Conservation (phyloP, 2,113 vertebrate species). For the Silurus asotus region DNA sequence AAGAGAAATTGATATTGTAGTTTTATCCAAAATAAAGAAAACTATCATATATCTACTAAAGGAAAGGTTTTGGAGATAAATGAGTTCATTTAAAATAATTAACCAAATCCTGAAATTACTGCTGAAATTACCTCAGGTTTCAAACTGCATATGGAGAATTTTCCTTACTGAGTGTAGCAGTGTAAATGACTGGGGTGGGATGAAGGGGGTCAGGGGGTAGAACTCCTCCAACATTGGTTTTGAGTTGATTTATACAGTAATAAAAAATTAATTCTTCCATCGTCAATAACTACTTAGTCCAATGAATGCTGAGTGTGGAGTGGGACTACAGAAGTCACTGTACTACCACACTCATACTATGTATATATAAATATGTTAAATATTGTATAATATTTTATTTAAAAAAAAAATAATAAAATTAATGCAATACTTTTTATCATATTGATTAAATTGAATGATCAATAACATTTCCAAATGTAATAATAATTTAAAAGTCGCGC, state of each 20-base stretch:
- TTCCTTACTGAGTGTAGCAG: not conserved
- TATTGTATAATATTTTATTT: no score
- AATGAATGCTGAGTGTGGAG: not conserved
- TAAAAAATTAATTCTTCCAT: not conserved
- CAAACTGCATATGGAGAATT: not conserved
- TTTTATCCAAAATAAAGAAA: constrained; percentile 13
- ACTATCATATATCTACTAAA: not conserved
- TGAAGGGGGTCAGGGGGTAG: no score
- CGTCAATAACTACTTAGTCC: not conserved
- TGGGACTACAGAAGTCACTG: not conserved
- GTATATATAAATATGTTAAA: no score
- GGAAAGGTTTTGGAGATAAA: not conserved
- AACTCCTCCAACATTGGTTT: not conserved
- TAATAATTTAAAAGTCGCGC: no score
- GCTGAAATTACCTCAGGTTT: not conserved
- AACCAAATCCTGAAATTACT: not conserved
- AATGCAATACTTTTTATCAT: no score
- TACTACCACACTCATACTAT: no score
- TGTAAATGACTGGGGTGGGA: not conserved
- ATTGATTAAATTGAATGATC: no score
- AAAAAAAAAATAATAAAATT: no score
- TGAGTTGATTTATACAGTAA: not conserved
- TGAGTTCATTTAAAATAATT: not conserved
- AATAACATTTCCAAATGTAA: no score
- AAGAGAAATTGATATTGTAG: not conserved